phyloP scores from a whole-genome alignment of 2,888 invertebrate genomes.

The Eupithecia exiguata region DNA sequence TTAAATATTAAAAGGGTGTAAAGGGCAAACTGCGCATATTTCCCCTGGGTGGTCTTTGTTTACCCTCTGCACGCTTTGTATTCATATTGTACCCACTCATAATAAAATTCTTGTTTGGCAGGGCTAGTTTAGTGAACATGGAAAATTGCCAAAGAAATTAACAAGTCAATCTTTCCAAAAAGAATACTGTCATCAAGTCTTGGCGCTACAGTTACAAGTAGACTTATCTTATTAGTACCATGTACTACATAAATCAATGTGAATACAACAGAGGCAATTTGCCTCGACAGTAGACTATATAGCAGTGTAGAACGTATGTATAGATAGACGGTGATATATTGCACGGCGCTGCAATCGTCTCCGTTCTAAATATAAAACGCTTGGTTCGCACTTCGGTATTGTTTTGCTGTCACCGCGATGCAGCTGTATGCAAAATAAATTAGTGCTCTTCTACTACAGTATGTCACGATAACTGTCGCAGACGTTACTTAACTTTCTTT shows the following conservation, averaged over 20 bases:
- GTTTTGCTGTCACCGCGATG: constrained; percentile 49
- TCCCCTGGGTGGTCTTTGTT: constrained; percentile 67
- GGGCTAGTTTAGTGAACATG: background rate
- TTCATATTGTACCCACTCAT: constrained; percentile 38
- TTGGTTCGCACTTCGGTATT: constrained; percentile 56
- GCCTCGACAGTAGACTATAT: constrained; percentile 32
- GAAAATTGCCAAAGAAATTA: constrained; percentile 7
- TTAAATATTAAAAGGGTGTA: constrained; percentile 82
- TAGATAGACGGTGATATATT: constrained; percentile 1
- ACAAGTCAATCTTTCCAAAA: background rate
- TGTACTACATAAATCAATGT: constrained; percentile 42
- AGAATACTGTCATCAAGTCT: constrained; percentile 18
- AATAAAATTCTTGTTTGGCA: constrained; percentile 4
- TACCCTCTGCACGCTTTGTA: constrained; percentile 52
- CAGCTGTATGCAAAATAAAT: constrained; percentile 50
- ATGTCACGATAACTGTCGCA: background rate
- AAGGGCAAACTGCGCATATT: constrained; percentile 79
- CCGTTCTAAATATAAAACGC: constrained; percentile 58
- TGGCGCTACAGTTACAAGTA: constrained; percentile 25
- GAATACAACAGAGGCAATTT: constrained; percentile 41
- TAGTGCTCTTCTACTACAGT: constrained; percentile 28
- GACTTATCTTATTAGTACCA: constrained; percentile 35
- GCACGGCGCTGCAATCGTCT: constrained; percentile 49
- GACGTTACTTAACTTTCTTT: background rate
- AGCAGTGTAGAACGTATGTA: background rate